Conservation (phyloP, 1,140 invertebrate species). For the Brachionus paranguensis region DNA sequence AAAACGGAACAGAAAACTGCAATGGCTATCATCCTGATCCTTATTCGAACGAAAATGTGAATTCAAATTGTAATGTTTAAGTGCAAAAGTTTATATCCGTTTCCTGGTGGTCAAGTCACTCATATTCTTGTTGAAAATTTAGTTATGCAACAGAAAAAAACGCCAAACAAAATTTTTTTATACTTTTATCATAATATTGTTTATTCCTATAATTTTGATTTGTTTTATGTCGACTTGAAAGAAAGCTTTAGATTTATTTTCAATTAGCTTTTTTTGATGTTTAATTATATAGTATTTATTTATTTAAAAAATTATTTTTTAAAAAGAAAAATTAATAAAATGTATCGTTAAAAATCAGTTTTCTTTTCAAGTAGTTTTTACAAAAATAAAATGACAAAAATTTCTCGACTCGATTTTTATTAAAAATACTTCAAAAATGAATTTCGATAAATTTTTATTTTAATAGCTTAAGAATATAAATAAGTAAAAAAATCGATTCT, state of each 20-base stretch:
- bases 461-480: too few relatives aligned
- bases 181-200: neutral
- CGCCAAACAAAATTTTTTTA: neutral
- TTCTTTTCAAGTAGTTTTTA: neutral
- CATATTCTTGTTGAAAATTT: neutral
- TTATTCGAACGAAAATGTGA: neutral
- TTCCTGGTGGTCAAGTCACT: neutral
- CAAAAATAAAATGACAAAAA: too few relatives aligned
- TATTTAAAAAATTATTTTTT: neutral
- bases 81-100: neutral
- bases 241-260: neutral
- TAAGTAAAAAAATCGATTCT: too few relatives aligned
- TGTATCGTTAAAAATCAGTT: neutral
- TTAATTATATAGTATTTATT: neutral
- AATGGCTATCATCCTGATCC: neutral
- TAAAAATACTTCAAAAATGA: too few relatives aligned
- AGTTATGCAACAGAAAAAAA: neutral
- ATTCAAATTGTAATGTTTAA: constrained; percentile 17
- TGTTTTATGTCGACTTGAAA: neutral
- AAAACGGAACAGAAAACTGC: neutral
- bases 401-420: too few relatives aligned
- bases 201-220: neutral
- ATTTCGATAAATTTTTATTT: too few relatives aligned
- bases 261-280: neutral
- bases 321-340: neutral